Evolutionary conservation across 2,888 invertebrate genomes (phyloP), one percentile per base, ranked within the genome.

Genomic region (Perizoma flavofasciatum): DNA sequence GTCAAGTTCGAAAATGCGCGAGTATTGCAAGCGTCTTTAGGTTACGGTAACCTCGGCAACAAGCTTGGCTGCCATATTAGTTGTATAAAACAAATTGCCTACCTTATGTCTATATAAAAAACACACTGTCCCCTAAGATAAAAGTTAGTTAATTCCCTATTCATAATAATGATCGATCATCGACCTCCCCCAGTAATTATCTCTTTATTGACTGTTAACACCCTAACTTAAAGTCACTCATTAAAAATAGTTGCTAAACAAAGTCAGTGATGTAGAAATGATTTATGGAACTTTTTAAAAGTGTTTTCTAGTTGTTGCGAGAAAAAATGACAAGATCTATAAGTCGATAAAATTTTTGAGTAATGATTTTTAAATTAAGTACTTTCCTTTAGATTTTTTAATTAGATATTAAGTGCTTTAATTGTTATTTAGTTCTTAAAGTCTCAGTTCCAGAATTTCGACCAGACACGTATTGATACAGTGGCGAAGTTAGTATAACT

Each of bases 111-210:
- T 22, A 6, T 22, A 44, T 5, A 5, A 44, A 7, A 7, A 10
- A 7, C 44, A 44, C 22, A 5, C 6, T 34, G 9, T n/a, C n/a
- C 55, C 44, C 40, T 32, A 11, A 37, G 8, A 49, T 53, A 49
- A 46, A 53, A 64, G 60, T 56, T 61, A 62, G 59, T 69, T 64
- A 66, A 65, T 52, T 55, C 41, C 44, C 66, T 70, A 69, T 67
- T 59, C 60, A 49, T 81, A 82, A 83, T 82, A 75, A 80, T 86
- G 85, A 88, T 86, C 73, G 84, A 87, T 86, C 79, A 79, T 79
- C 69, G 58, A 50, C 59, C 62, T 72, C 77, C 83, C 83, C 74
- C 65, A 63, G 72, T 79, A 81, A 85, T 85, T 81, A 85, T 73
- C 74, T 72, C 75, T 77, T 82, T 81, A 85, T 84, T 81, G 81